These are phyloP conservation scores for Cistogaster globosa DNA, from an alignment of 2,888 invertebrate species.

Conservation along the genomic window DNA sequence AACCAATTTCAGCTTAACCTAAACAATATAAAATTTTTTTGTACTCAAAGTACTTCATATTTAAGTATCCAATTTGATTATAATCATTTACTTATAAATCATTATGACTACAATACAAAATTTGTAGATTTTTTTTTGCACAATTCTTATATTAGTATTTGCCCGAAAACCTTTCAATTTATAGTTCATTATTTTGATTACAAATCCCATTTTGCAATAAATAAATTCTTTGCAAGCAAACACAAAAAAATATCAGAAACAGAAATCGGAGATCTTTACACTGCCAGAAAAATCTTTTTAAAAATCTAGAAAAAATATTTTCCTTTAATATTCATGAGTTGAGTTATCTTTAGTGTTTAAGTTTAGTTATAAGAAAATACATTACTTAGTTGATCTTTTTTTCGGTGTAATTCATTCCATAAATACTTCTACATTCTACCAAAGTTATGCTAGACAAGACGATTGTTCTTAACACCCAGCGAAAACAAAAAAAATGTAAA, in stretches of 20 bases:
- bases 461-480: conserved; percentile 69
- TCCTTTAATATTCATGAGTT: too few relatives aligned
- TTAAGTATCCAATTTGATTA: conserved; percentile 56
- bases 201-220: conserved; percentile 63
- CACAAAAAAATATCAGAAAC: background rate
- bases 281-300: conserved; percentile 10
- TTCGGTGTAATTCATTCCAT: conserved; percentile 33
- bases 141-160: conserved; percentile 29
- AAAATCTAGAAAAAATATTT: background rate
- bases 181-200: conserved; percentile 71
- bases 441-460: conserved; percentile 64
- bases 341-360: too few relatives aligned
- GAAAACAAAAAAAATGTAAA: conserved; percentile 28
- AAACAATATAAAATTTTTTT: background rate
- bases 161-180: conserved; percentile 68
- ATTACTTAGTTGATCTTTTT: background rate
- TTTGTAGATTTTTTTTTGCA: conserved; percentile 14
- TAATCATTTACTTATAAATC: conserved; percentile 64
- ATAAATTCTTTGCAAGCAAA: conserved; percentile 51
- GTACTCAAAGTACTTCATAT: background rate
- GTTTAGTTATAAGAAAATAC: too few relatives aligned
- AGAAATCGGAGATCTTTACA: conserved; percentile 51
- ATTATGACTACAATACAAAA: conserved; percentile 44
- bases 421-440: conserved; percentile 43
- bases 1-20: too few relatives aligned